Conservation (phyloP, 2,888 invertebrate genomes). For the Caenorhabditis auriculariae region DNA sequence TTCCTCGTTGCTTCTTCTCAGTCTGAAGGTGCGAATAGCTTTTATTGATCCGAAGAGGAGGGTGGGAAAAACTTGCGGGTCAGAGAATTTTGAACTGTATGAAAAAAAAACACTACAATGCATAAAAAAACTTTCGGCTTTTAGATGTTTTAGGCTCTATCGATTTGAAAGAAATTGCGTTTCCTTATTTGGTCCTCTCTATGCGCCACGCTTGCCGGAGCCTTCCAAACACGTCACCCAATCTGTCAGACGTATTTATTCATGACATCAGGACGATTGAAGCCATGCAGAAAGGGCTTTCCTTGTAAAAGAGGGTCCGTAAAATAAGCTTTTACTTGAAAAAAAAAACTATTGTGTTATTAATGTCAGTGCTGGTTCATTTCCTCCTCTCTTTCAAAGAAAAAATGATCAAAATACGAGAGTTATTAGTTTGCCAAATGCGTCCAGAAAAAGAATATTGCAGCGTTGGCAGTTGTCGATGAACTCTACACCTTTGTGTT, state of each 20-base stretch:
- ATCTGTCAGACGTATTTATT: too few species aligned
- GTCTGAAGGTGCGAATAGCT: constrained; percentile 19
- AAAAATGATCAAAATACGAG: background rate
- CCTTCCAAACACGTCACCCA: too few species aligned
- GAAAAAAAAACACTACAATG: background rate
- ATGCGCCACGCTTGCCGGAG: too few species aligned
- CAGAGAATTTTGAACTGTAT: background rate
- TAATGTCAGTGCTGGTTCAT: too few species aligned
- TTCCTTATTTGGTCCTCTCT: too few species aligned
- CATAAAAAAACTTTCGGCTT: background rate
- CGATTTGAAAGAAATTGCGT: background rate
- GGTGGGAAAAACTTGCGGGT: background rate
- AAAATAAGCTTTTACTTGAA: too few species aligned
- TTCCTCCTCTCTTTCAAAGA: background rate
- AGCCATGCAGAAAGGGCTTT: too few species aligned
- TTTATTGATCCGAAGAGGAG: background rate
- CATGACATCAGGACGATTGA: too few species aligned
- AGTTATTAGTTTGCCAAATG: background rate
- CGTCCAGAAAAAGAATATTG: constrained; percentile 1
- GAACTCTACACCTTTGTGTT: constrained; percentile 23
- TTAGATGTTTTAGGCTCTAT: background rate
- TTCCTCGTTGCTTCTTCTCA: constrained; percentile 26
- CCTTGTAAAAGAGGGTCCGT: too few species aligned
- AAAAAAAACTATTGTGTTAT: too few species aligned
- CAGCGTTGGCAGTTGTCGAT: constrained; percentile 14